These are phyloP conservation scores for Coilia nasus DNA, from an alignment of 2,797 vertebrate species.

Conservation along the genomic window DNA sequence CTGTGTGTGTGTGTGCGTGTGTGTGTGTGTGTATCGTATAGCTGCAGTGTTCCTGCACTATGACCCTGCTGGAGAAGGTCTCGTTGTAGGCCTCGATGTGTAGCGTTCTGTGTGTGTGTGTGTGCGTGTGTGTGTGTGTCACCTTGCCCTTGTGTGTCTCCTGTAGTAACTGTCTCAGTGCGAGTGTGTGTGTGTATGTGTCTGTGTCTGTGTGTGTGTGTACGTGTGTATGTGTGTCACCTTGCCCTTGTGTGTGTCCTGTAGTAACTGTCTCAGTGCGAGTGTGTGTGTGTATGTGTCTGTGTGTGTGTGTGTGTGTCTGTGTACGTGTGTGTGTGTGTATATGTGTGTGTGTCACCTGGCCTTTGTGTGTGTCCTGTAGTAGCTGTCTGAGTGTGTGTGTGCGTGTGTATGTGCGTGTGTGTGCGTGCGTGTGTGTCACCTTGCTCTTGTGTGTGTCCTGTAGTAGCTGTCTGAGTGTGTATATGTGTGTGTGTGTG, in stretches of 20 bases:
- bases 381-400: not conserved
- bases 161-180: no score
- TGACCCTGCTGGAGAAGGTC: constrained; percentile 89
- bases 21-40: no score
- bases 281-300: not conserved
- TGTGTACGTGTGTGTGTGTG: no score
- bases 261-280: no score
- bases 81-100: constrained; percentile 76
- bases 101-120: not conserved
- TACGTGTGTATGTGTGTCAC: not conserved
- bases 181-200: not conserved
- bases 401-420: constrained; percentile 10
- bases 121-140: no score
- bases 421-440: not conserved
- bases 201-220: not conserved
- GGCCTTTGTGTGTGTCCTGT: not conserved
- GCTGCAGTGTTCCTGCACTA: constrained; percentile 83
- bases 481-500: no score
- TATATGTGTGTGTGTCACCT: not conserved
- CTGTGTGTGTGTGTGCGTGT: no score
- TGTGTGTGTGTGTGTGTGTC: not conserved
- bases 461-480: no score
- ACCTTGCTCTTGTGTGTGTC: no score
- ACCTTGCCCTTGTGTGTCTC: no score
- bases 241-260: not conserved